These are phyloP conservation scores for Sarcophilus harrisii DNA, from an alignment of 2,797 vertebrate genomes.

Conservation along the genomic window DNA sequence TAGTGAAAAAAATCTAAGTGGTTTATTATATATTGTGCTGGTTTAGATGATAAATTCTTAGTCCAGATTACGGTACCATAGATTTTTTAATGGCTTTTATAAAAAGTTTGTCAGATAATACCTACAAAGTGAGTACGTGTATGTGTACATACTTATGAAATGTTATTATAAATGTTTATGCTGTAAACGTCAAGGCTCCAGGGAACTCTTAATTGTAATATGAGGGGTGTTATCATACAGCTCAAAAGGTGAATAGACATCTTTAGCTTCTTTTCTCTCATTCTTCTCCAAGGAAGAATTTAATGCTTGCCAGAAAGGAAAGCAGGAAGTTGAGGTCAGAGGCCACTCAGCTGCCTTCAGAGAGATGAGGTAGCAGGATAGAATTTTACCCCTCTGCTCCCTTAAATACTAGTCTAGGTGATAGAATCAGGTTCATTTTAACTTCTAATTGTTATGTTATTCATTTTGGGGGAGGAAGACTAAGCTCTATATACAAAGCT, in stretches of 20 bases:
- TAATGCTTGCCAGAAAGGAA: neutral
- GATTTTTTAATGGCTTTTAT: constrained; percentile 2
- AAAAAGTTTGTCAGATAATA: constrained; percentile 31
- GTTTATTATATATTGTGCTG: neutral
- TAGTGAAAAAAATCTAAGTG: constrained; percentile 25
- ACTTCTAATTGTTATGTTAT: neutral
- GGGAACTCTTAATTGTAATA: neutral
- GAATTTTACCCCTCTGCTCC: neutral
- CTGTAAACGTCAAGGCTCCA: neutral
- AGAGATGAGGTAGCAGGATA: neutral
- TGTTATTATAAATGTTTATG: neutral
- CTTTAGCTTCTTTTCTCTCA: neutral
- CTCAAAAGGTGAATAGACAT: neutral
- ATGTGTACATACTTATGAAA: neutral
- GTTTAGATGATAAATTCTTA: constrained; percentile 26
- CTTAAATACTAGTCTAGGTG: neutral
- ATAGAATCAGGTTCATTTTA: neutral
- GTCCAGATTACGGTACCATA: neutral
- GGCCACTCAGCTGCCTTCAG: neutral
- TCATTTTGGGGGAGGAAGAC: neutral
- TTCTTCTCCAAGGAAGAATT: neutral
- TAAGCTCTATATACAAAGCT: neutral
- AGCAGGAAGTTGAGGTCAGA: neutral
- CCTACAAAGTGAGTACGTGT: neutral
- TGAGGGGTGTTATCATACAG: neutral